phyloP scores from a whole-genome alignment of 1,140 invertebrate genomes.

The Platyscapa corneri region DNA sequence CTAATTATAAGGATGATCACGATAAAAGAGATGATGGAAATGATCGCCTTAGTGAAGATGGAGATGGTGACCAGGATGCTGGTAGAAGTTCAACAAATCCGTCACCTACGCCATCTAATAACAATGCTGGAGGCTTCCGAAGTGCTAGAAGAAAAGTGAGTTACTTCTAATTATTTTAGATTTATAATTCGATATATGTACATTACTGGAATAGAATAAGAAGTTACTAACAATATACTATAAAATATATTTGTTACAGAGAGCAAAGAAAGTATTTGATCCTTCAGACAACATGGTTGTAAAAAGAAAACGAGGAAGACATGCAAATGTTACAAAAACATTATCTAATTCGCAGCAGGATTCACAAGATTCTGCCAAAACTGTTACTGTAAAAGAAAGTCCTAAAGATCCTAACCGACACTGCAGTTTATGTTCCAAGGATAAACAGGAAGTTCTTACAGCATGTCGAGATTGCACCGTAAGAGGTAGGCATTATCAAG shows the following conservation, averaged over 20 bases:
- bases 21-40: conserved; percentile 64
- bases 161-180: conserved; percentile 9
- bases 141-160: conserved; percentile 71
- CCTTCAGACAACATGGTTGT: conserved; percentile 85
- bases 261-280: conserved; percentile 85
- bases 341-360: conserved; percentile 61
- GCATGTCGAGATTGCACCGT: conserved; percentile 87
- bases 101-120: conserved; percentile 68
- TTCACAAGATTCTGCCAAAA: conserved; percentile 59
- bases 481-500: conserved; percentile 77
- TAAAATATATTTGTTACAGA: conserved; percentile 60
- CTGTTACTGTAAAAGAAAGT: conserved; percentile 56
- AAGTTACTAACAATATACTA: background rate
- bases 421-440: conserved; percentile 72
- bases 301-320: conserved; percentile 78
- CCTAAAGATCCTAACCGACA: conserved; percentile 73
- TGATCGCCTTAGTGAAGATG: conserved; percentile 67
- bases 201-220: background rate
- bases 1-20: conserved; percentile 61
- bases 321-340: conserved; percentile 74
- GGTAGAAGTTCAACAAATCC: conserved; percentile 69
- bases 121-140: conserved; percentile 64
- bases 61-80: conserved; percentile 66
- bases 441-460: conserved; percentile 79
- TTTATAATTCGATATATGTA: background rate